Base-by-base conservation (phyloP, 2,888 invertebrate genomes). In the Hydriomena furcata region DNA sequence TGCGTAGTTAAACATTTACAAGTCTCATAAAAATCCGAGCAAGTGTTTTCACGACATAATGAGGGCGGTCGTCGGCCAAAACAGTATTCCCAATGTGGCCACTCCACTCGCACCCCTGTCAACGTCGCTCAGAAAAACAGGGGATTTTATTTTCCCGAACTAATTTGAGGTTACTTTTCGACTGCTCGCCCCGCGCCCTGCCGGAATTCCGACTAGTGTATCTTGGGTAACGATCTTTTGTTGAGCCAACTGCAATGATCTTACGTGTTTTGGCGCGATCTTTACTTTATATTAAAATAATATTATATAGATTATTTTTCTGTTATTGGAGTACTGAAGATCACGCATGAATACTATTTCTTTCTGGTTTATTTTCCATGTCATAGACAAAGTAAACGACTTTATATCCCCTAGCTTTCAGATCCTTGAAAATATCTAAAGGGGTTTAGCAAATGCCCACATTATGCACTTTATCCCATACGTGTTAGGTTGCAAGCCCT, bases 81-180 rank as follows among this genome's bases (percentile, higher is more conserved):
- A 73, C 71, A 68, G 67, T 68, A 65, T 65, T 65, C 65, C 68
- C 67, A 63, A 60, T 63, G 69, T 61, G 65, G 68, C 71, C 73
- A 72, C 77, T 80, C 68, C 58, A 67, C 67, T 50, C 65, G 61
- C 68, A 60, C 79, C 76, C 75, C 71, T 76, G 80, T 74, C 77
- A 74, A 65, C 60, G 61, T 58, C 62, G 58, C 61, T 60, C 67
- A 68, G 65, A 72, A 73, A 73, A 79, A 76, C 72, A 69, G 65
- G 67, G 68, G 64, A 56, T 73, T 79, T 81, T 82, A 76, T 78
- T 82, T 79, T 79, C 68, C 63, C 66, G 60, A 65, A 68, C 76
- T 79, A 80, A 82, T 83, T 82, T 79, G 78, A 76, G 77, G 78
- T 76, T 71, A 70, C 69, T 73, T 66, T 73, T 72, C 67, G 68